Base-by-base conservation (phyloP, 2,113 vertebrate genomes). In the Proterorhinus semilunaris region DNA sequence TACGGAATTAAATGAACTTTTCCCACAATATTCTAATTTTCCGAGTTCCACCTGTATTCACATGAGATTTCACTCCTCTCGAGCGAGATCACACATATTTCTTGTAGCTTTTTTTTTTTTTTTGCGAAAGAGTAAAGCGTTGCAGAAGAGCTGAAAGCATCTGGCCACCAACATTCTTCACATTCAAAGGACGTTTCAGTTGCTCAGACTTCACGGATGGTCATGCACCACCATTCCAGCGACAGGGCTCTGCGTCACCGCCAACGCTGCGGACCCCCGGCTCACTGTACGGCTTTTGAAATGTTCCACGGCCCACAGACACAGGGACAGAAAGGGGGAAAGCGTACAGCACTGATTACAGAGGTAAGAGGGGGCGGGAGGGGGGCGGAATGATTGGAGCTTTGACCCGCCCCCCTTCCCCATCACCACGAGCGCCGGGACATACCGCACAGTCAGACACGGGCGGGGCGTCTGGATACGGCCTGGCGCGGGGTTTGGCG, bases 381-480 rank as follows among this genome's bases (percentile, higher is more conserved):
- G 16, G 83, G 80, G 15, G 61, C 71, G 69, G 78, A 70, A 82
- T 88, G 86, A 85, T 77, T 86, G 67, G 10, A 72, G 65, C 50
- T 74, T 80, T 6, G 11, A 11, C 49, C 46, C 46, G 7, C 67
- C 69, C 81, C 81, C 76, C 83, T 21, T 21, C 21, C 86, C 76
- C 80, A 21, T 21, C 71, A 68, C 78, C 74, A 75, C 50, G 65
- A 87, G 78, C 85, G 77, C 87, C 87, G 89, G 88, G 88, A 95
- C 92, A 71, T 95, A 95, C 94, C 90, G 89, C 91, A 87, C 92
- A 93, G 91, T 94, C 93, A 89, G 93, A 93, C 88, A 90, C 74
- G 76, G 91, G 89, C 87, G 90, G 87, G 90, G 86, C 87, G 83
- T 95, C 93, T 80, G 92, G 89, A 83, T 91, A 92, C 80, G 89